A percentile compares a stretch with the other conserved stretches of the same genome.
These are phyloP conservation scores for Azemiops feae DNA, from an alignment of 2,113 vertebrate species.

Conservation along the genomic window DNA sequence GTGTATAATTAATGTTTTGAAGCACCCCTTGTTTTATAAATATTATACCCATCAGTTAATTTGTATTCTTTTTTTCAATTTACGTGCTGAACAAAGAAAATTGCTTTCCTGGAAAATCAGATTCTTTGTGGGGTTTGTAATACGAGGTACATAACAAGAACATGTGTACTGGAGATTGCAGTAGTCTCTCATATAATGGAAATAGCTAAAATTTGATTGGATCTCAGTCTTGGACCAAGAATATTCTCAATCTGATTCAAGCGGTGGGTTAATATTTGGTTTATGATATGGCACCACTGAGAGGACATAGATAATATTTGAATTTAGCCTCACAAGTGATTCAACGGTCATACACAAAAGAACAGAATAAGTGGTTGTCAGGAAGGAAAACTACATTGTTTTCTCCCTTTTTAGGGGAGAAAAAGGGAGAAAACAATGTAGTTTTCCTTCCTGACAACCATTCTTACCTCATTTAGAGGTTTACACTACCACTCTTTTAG, in stretches of 20 bases:
- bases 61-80: not conserved
- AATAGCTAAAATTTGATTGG: not conserved
- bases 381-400: not conserved
- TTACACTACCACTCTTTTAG: not conserved
- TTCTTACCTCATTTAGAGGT: not conserved
- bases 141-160: not conserved
- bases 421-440: too few relatives aligned
- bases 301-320: not conserved
- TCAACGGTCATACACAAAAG: not conserved
- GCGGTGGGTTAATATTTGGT: not conserved
- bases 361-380: not conserved
- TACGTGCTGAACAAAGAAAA: slow-evolving; percentile 11
- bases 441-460: too few relatives aligned
- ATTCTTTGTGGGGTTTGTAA: not conserved
- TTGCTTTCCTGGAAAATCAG: slow-evolving; percentile 5
- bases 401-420: slow-evolving; percentile 24
- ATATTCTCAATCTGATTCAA: not conserved
- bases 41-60: slow-evolving; percentile 27
- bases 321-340: not conserved
- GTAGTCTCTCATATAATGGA: not conserved
- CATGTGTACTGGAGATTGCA: not conserved
- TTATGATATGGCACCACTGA: not conserved
- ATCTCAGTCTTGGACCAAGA: not conserved
- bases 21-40: slow-evolving; percentile 37
- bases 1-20: slow-evolving; percentile 60